These are phyloP conservation scores for Nebria brevicollis DNA, from an alignment of 2,888 invertebrate genomes.

Conservation along the genomic window DNA sequence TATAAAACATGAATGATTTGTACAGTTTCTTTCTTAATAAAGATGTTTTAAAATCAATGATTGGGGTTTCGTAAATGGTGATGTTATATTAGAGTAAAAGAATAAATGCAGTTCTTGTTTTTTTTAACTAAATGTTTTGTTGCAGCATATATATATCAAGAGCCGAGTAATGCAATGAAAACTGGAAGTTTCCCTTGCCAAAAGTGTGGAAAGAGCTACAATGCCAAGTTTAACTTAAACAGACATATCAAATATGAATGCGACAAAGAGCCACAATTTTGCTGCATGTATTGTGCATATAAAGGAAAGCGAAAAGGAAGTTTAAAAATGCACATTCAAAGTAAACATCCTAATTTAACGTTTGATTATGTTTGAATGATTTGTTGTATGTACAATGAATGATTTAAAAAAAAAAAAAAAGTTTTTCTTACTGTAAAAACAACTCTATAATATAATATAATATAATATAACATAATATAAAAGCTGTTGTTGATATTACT, in stretches of 20 bases:
- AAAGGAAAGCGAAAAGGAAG: slow-evolving; percentile 36
- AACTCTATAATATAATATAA: too few species aligned
- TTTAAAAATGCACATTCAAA: slow-evolving; percentile 28
- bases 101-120: neutral
- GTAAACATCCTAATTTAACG: slow-evolving; percentile 29
- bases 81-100: neutral
- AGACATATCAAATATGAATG: slow-evolving; percentile 42
- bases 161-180: neutral
- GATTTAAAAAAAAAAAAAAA: too few species aligned
- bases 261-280: slow-evolving; percentile 33
- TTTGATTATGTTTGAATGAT: neutral
- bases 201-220: slow-evolving; percentile 37
- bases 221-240: slow-evolving; percentile 25
- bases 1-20: too few species aligned
- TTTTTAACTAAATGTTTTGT: slow-evolving; percentile 23
- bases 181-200: slow-evolving; percentile 10
- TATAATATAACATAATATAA: too few species aligned
- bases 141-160: slow-evolving; percentile 22
- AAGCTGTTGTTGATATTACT: too few species aligned
- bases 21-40: too few species aligned
- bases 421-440: too few species aligned
- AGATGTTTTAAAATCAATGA: too few species aligned
- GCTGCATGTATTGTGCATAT: slow-evolving; percentile 33
- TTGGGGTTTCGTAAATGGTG: too few species aligned
- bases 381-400: too few species aligned